Evolutionary conservation across 1,140 invertebrate genomes (phyloP), one percentile per base, ranked within the genome.

Genomic region (Leptinotarsa defecta): DNA sequence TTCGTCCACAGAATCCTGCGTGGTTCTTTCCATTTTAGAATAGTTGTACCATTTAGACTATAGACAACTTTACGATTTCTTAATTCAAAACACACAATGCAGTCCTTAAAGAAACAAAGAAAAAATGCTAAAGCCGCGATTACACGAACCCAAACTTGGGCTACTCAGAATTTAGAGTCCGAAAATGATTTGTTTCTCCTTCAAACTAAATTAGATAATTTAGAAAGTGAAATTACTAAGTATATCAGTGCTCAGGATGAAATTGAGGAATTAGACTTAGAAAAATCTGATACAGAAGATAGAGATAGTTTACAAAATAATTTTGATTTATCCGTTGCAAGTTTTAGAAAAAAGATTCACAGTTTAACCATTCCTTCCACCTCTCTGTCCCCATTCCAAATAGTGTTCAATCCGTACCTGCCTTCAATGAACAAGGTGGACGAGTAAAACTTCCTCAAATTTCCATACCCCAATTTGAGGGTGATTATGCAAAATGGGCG

Each of bases 371-470:
- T 57, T 57, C 52, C 52, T 57, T 8, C 52, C n/a, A 17, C 52
- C n/a, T 1, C 52, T 57, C 52, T 6, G 0, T 15, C 52, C 4
- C 52, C n/a, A 57, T 57, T 57, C 3, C 52, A 57, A 57, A 57
- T n/a, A 57, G 52, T 17, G 3, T 57, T 17, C 52, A 57, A n/a
- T 57, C 52, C 52, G 52, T n/a, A 17, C 5, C 52, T 57, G 52
- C 52, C 52, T 15, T 57, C 15, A 13, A 57, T 2, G 15, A 57
- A 15, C 52, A 57, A 57, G 15, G 52, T 57, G 52, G 52, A 57
- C 13, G 52, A n/a, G n/a, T 57, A 57, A 73, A 64, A 73, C 43
- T 73, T 43, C 71, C 71, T 49, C 8, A 73, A 73, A 64, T 73
- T 19, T 27, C 19, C 48, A 73, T 73, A 17, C 22, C 22, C 1